A percentile compares a stretch with the other conserved stretches of the same genome.
These are phyloP conservation scores for Blastobasis lacticolella DNA, from an alignment of 2,888 invertebrate genomes.

Conservation along the genomic window DNA sequence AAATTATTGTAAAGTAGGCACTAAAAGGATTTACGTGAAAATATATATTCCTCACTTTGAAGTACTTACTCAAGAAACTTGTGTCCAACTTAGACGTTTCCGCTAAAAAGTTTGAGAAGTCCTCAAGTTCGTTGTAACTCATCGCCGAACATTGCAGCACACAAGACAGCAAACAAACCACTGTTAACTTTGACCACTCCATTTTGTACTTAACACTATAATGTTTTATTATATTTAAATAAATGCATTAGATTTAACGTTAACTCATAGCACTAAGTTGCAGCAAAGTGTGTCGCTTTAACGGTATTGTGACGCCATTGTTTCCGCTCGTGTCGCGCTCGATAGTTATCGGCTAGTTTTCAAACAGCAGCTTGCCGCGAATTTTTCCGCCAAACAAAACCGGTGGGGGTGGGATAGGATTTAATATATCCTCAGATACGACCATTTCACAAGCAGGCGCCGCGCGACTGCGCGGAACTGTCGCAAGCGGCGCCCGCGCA, in stretches of 20 bases:
- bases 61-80: slow-evolving; percentile 57
- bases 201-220: slow-evolving; percentile 19
- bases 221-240: neutral
- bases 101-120: slow-evolving; percentile 54
- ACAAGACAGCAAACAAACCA: slow-evolving; percentile 39
- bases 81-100: slow-evolving; percentile 59
- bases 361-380: slow-evolving; percentile 25
- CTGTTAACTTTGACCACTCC: slow-evolving; percentile 36
- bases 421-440: slow-evolving; percentile 69
- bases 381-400: slow-evolving; percentile 60
- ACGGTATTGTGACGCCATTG: slow-evolving; percentile 32
- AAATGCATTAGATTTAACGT: neutral
- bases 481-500: slow-evolving; percentile 30
- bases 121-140: slow-evolving; percentile 51
- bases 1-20: neutral
- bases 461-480: slow-evolving; percentile 44
- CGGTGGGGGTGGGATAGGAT: slow-evolving; percentile 53
- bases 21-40: neutral
- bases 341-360: too few relatives aligned
- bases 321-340: slow-evolving; percentile 9
- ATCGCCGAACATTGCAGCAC: slow-evolving; percentile 47
- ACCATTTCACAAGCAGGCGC: slow-evolving; percentile 69
- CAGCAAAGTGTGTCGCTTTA: slow-evolving; percentile 43
- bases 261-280: slow-evolving; percentile 16
- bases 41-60: neutral